Evolutionary conservation across 1,140 invertebrate species (phyloP).

Genomic region (Dinoponera quadriceps): DNA sequence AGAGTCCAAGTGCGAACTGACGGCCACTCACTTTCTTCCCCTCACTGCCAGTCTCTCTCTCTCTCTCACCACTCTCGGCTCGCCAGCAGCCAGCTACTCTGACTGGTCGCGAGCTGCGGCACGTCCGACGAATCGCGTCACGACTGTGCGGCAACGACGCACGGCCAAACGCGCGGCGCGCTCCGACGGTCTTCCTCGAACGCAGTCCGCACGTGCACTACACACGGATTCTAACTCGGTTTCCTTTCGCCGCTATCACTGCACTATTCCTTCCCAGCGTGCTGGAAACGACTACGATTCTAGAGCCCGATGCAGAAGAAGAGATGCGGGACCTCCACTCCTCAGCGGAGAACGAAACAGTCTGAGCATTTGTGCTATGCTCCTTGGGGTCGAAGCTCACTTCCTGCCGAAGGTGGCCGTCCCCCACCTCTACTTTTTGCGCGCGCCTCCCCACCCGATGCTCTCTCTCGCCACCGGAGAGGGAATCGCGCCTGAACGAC

Average conservation of each 20-base stretch:
- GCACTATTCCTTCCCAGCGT: neutral
- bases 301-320: constrained; percentile 25
- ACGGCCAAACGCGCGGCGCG: constrained; percentile 27
- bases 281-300: neutral
- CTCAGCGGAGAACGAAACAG: constrained; percentile 76
- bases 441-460: constrained; percentile 14
- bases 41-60: constrained; percentile 55
- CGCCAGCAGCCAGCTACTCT: constrained; percentile 60
- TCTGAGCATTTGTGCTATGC: constrained; percentile 77
- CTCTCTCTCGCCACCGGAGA: constrained; percentile 11
- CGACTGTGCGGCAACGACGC: constrained; percentile 63
- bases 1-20: constrained; percentile 71
- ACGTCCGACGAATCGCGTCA: constrained; percentile 66
- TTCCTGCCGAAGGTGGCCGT: constrained; percentile 76
- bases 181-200: constrained; percentile 20
- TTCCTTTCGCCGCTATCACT: neutral
- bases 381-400: constrained; percentile 72
- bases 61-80: constrained; percentile 31
- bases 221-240: no score
- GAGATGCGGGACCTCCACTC: constrained; percentile 73
- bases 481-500: constrained; percentile 65
- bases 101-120: constrained; percentile 67
- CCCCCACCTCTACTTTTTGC: constrained; percentile 55
- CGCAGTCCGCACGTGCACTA: neutral
- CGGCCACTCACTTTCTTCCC: constrained; percentile 75